These are phyloP conservation scores for Marisa cornuarietis DNA, from an alignment of 1,140 invertebrate species.

Conservation along the genomic window DNA sequence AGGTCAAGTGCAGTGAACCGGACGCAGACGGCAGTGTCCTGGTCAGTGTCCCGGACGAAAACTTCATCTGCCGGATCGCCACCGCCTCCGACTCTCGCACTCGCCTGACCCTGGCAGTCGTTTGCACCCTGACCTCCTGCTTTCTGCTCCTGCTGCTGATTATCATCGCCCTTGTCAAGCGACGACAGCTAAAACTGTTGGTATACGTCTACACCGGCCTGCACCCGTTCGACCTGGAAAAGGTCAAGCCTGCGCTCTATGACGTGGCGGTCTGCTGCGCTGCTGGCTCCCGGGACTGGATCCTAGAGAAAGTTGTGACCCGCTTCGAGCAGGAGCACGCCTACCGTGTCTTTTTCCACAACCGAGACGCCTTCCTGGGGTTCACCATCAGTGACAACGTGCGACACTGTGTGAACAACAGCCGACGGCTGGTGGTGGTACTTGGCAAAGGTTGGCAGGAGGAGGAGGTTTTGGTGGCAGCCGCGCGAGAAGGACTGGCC, in stretches of 20 bases:
- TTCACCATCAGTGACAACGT: slow-evolving; percentile 48
- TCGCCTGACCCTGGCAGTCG: slow-evolving; percentile 31
- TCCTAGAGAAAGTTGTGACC: slow-evolving; percentile 37
- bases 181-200: slow-evolving; percentile 43
- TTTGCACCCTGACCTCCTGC: slow-evolving; percentile 24
- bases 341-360: slow-evolving; percentile 42
- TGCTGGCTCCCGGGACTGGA: slow-evolving; percentile 36
- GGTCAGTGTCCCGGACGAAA: slow-evolving; percentile 34
- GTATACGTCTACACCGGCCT: slow-evolving; percentile 48
- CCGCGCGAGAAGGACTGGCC: slow-evolving; percentile 40
- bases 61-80: slow-evolving; percentile 38
- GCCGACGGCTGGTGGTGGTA: slow-evolving; percentile 43
- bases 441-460: slow-evolving; percentile 35
- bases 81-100: not conserved
- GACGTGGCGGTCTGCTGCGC: slow-evolving; percentile 43
- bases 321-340: slow-evolving; percentile 35
- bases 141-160: slow-evolving; percentile 26
- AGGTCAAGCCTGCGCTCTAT: slow-evolving; percentile 27
- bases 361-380: slow-evolving; percentile 44
- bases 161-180: slow-evolving; percentile 31
- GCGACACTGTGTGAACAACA: slow-evolving; percentile 33
- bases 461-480: slow-evolving; percentile 35
- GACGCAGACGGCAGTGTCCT: slow-evolving; percentile 39
- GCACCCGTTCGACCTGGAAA: slow-evolving; percentile 51
- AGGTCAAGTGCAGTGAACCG: slow-evolving; percentile 38